Evolutionary conservation across 2,888 invertebrate genomes (phyloP), one percentile per base, ranked within the genome.

Genomic region (Tetropium fuscum): DNA sequence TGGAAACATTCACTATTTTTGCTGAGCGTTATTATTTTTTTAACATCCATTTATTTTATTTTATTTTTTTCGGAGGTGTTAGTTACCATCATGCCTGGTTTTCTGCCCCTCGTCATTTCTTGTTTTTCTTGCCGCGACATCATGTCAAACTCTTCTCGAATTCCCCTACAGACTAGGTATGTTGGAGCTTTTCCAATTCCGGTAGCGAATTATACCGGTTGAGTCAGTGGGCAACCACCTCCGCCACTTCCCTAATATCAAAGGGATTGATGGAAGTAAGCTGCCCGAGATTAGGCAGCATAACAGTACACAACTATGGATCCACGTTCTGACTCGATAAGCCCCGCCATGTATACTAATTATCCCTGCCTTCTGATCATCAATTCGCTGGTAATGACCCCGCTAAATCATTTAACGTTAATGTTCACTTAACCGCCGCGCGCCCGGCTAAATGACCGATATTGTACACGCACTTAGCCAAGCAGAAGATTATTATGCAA

Each of bases 341-440:
- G 66, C 70, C 68, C 56, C 64, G 66, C 69, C 71, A 74, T 77
- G 75, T 75, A 73, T 78, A 76, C 76, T 74, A 73, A 78, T 79
- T 78, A 79, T 73, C 70, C 68, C 54, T 65, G 74, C 75, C 73
- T 76, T 74, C 74, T 78, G 79, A 79, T 78, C 78, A 76, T 78
- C 77, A 76, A 78, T 78, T 79, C 77, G 68, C 70, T 73, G 71
- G 73, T 77, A 78, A 77, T 76, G 71, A 74, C 69, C 72, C 60
- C 67, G 72, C 66, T 79, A 79, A 78, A 80, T 79, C 80, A 78
- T 80, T 79, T 79, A 79, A 69, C 72, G 76, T 70, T 78, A 76
- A 76, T 74, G 72, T 68, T 69, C 67, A 48, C 27, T 58, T 27
- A 58, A 53, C 48, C 55, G 18, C 11, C 8, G 7, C n/a, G n/a